Base-by-base conservation (phyloP, 2,888 invertebrate species). In the Acleris cristana region DNA sequence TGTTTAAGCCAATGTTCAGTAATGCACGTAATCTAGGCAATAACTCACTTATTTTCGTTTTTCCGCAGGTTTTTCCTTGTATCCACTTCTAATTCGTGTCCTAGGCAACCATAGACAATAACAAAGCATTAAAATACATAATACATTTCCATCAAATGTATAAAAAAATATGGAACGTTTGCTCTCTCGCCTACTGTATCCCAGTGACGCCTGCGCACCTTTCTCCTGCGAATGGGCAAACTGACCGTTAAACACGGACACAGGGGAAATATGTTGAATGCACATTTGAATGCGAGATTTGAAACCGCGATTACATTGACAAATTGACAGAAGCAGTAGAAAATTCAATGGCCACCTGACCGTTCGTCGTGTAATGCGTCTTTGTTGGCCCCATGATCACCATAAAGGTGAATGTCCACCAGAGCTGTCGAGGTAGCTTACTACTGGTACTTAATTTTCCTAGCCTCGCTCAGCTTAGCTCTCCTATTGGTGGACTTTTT, bases 251-350 rank as follows among this genome's bases (percentile, higher is more conserved):
- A 65, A 23, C 26, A 45, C 52, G 12, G 16, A 66, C 34, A 55
- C 65, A 55, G 49, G 60, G 54, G 55, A 65, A 65, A 61, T 55
- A 65, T 57, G 66, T 40, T 54, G 34, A 66, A 66, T 62, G 56
- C 56, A 62, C 66, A 61, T 66, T 62, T 66, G 56, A 66, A 66
- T 66, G 66, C 56, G 52, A 66, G 58, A 62, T 66, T 52, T 59
- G 49, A 62, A 56, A 26, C 55, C n/a, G n/a, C 44, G 66, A 66
- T 66, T 62, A 56, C 66, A 61, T 66, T 57, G 66, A 66, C 66
- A 66, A 66, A 66, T 66, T 57, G 66, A 57, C 66, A 66, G 58
- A 18, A 48, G 59, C 48, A 57, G 48, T 56, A 48, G 56, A 52
- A 65, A 65, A 30, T 45, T 45, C 45, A 57, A 51, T 51, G 53